Percentiles rank a stretch among this genome's conserved stretches.
These are phyloP conservation scores for Trissonchulus sp. DNA, from an alignment of 2,888 invertebrate genomes.

Conservation along the genomic window DNA sequence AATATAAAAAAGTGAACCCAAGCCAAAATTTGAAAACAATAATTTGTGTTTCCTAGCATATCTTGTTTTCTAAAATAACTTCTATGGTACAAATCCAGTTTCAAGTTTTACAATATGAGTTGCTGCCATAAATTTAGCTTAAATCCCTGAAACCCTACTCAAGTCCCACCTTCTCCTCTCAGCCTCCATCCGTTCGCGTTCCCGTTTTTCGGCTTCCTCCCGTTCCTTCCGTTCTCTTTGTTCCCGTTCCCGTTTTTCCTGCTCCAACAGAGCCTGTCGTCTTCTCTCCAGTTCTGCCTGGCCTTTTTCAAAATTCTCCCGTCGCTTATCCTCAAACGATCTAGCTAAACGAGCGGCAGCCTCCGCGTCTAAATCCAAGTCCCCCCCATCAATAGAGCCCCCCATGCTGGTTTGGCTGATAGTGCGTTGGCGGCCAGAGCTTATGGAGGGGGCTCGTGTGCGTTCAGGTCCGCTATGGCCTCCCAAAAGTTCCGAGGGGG, in stretches of 20 bases:
- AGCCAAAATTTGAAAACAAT: no score
- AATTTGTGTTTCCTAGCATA: no score
- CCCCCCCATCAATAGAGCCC: background rate
- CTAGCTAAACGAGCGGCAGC: constrained; percentile 14
- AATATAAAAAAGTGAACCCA: no score
- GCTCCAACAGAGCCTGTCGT: constrained; percentile 77
- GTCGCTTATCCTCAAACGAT: constrained; percentile 83
- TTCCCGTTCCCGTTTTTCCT: constrained; percentile 80
- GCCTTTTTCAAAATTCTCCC: constrained; percentile 95
- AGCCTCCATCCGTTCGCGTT: constrained; percentile 53
- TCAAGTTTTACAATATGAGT: no score
- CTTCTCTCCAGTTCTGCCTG: constrained; percentile 91
- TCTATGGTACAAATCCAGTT: no score
- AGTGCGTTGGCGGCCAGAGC: background rate
- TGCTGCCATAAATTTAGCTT: no score
- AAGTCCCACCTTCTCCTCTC: constrained; percentile 73
- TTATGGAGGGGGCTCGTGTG: no score
- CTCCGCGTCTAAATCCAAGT: background rate
- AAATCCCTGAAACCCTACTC: no score
- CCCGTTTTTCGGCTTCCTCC: constrained; percentile 78
- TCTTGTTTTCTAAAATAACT: no score
- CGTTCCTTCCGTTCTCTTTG: constrained; percentile 86
- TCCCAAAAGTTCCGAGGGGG: constrained; percentile 65
- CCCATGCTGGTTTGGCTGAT: background rate
- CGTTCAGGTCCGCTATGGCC: background rate